Evolutionary conservation across 2,113 vertebrate genomes (phyloP), one percentile per base, ranked within the genome.

Genomic region (Ramphastos sulfuratus): DNA sequence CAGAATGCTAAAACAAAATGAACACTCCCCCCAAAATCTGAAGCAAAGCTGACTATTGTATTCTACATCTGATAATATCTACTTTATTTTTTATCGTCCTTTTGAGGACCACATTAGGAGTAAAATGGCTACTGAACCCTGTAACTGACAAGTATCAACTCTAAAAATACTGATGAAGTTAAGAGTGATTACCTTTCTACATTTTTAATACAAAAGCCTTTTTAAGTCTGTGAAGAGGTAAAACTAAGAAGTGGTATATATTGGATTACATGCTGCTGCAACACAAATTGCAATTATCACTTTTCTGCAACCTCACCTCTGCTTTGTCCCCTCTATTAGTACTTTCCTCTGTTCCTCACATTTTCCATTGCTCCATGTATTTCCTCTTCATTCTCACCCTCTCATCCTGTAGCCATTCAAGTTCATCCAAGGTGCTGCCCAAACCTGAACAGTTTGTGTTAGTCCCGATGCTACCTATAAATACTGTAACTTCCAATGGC

Each of bases 11-110:
- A 67, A 78, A 39, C 4, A n/a, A 79, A 67, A 20, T 3, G 46
- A 21, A 37, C 10, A 50, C 17, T 8, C 20, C 10, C 50, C 50
- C 11, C 21, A 16, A 55, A 75, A 52, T 50, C 19, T 39, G 12
- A 86, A 67, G 25, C 18, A 33, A 74, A 85, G 23, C 4, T 23
- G 23, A 81, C 16, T 87, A 66, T 16, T 54, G 11, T 23, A 58
- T 66, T 56, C 52, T 0, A 0, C 54, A 71, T 42, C 35, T 65
- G 11, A 5, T 28, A 61, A 9, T 20, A 63, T 10, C 64, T 46
- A 16, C 12, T 6, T 63, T 39, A 8, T 12, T 35, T 67, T 72
- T 73, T 23, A 48, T 25, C 73, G 16, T 33, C 3, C 55, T 78
- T 48, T 54, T 46, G 21, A 89, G 33, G 80, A 58, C 5, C 42